These are phyloP conservation scores for Cololabis saira DNA, from an alignment of 2,113 vertebrate species.

Conservation along the genomic window DNA sequence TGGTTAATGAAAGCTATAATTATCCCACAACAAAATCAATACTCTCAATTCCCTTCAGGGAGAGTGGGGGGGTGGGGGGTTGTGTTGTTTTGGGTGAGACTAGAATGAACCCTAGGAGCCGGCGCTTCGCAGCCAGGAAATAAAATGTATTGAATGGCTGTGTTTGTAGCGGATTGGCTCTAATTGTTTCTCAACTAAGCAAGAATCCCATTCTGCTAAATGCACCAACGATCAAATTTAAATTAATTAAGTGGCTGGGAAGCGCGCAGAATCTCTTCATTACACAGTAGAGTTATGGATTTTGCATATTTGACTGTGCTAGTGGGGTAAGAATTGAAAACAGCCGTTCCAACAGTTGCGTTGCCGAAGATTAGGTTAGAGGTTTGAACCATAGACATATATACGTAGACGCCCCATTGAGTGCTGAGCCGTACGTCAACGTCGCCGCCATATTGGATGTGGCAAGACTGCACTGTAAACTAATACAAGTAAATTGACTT, in stretches of 20 bases:
- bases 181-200: constrained; percentile 68
- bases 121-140: constrained; percentile 32
- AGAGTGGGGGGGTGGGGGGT: background rate
- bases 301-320: too few relatives aligned
- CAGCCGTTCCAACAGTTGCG: too few relatives aligned
- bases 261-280: constrained; percentile 30
- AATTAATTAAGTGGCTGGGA: constrained; percentile 56
- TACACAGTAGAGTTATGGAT: background rate
- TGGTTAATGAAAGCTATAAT: constrained; percentile 66
- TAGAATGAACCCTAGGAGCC: constrained; percentile 42
- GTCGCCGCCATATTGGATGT: too few relatives aligned
- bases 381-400: too few relatives aligned
- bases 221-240: constrained; percentile 61
- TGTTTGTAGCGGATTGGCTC: constrained; percentile 68
- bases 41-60: constrained; percentile 36
- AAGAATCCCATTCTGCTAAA: constrained; percentile 62
- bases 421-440: too few relatives aligned
- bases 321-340: too few relatives aligned
- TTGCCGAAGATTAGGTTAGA: too few relatives aligned
- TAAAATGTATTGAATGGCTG: constrained; percentile 61
- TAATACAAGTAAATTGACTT: too few relatives aligned
- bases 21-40: constrained; percentile 64
- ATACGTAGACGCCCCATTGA: too few relatives aligned
- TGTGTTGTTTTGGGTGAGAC: constrained; percentile 31
- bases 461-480: too few relatives aligned